Evolutionary conservation across 2,888 invertebrate genomes (phyloP).

Genomic region (Mythimna lalbum): DNA sequence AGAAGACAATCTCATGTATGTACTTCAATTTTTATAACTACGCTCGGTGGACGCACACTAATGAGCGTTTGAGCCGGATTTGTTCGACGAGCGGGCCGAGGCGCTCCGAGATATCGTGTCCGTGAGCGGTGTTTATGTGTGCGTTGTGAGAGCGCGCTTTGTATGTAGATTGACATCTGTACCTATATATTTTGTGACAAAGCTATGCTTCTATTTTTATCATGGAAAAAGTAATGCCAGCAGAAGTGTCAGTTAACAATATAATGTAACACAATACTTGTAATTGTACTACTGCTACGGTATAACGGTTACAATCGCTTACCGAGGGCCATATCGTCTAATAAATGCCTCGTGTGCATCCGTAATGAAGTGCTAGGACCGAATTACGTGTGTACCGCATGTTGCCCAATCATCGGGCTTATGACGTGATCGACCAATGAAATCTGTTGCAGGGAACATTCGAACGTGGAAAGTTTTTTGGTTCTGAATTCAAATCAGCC

Average conservation of each 20-base stretch:
- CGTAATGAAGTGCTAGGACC: slow-evolving; percentile 51
- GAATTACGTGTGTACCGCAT: slow-evolving; percentile 45
- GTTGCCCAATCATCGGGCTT: slow-evolving; percentile 46
- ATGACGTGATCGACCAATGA: slow-evolving; percentile 41
- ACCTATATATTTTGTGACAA: too few species aligned
- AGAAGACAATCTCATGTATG: too few species aligned
- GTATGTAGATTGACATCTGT: too few species aligned
- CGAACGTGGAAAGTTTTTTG: slow-evolving; percentile 3
- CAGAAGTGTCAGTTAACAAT: slow-evolving; percentile 31
- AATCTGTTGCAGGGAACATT: slow-evolving; percentile 21
- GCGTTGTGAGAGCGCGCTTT: too few species aligned
- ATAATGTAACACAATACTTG: slow-evolving; percentile 42
- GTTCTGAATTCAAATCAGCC: slow-evolving; percentile 8
- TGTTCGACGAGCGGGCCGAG: too few species aligned
- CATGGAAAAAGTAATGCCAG: not conserved
- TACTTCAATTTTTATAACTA: too few species aligned
- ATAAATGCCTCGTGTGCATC: slow-evolving; percentile 57
- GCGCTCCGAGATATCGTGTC: too few species aligned
- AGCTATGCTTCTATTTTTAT: not conserved
- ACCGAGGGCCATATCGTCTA: slow-evolving; percentile 34
- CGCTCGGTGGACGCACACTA: too few species aligned
- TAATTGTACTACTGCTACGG: slow-evolving; percentile 31
- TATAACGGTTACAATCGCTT: slow-evolving; percentile 38
- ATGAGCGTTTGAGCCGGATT: too few species aligned
- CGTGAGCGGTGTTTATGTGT: too few species aligned